Conservation (phyloP, 2,113 vertebrate species). For the Ceratotherium simum region DNA sequence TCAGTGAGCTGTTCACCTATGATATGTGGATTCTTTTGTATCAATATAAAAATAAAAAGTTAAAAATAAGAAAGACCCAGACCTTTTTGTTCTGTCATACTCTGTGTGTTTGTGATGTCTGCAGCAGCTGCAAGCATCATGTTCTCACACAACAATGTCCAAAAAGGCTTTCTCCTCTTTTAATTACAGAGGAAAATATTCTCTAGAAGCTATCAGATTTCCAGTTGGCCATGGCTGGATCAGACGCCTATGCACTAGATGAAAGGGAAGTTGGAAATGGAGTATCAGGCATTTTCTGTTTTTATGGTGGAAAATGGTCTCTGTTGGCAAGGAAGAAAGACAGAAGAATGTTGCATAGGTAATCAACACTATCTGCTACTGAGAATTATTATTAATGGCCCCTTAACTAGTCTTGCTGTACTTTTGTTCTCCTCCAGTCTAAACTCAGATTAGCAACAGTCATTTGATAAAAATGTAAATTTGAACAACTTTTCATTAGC, state of each 20-base stretch:
- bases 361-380: neutral
- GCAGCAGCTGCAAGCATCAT: neutral
- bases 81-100: neutral
- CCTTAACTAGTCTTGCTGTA: neutral
- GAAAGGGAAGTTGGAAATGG: neutral
- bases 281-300: neutral
- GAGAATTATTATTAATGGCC: neutral
- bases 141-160: neutral
- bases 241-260: neutral
- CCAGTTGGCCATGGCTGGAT: neutral
- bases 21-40: neutral
- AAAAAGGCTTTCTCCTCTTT: slow-evolving; percentile 6
- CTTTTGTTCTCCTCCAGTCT: neutral
- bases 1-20: neutral
- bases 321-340: neutral
- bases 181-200: slow-evolving; percentile 3
- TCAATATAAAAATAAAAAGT: neutral
- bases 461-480: neutral
- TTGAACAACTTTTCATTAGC: neutral
- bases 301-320: neutral
- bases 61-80: neutral
- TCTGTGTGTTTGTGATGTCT: neutral
- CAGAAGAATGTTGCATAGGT: neutral
- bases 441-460: neutral
- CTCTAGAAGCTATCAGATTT: slow-evolving; percentile 43